Percentiles rank a stretch among this genome's conserved stretches.
Evolutionary conservation across 2,797 vertebrate species (phyloP).

Genomic region (Emydoidea blandingii): DNA sequence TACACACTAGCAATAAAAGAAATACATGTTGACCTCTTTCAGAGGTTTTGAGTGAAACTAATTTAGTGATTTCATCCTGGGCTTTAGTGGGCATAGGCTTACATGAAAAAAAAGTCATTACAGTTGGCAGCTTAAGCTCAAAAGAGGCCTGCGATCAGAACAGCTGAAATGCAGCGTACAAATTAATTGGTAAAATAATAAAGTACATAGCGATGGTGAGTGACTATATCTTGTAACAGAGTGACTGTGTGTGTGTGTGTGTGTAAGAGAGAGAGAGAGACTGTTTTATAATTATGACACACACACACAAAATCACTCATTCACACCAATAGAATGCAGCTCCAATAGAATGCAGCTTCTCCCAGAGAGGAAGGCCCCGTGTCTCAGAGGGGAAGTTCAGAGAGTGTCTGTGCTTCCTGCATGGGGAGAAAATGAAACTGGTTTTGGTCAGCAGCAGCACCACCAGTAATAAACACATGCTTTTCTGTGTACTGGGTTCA

Average conservation of each 20-base stretch:
- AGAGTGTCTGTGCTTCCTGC: too few relatives aligned
- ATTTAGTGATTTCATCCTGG: background rate
- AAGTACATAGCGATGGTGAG: background rate
- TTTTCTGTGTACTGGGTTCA: too few relatives aligned
- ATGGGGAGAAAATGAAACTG: too few relatives aligned
- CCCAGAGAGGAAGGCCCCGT: too few relatives aligned
- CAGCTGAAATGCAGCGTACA: background rate
- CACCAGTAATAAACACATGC: background rate
- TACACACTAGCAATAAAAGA: background rate
- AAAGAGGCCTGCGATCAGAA: fast-evolving
- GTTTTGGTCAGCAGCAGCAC: background rate
- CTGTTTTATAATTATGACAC: background rate
- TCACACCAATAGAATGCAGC: too few relatives aligned
- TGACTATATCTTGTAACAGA: background rate
- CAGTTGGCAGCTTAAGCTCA: background rate
- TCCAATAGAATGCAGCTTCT: too few relatives aligned
- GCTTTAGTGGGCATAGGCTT: background rate
- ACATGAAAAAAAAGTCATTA: background rate
- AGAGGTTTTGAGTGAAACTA: background rate
- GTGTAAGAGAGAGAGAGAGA: background rate
- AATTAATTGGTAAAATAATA: background rate
- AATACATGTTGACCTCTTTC: background rate
- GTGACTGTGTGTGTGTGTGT: too few relatives aligned
- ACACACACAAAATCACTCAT: too few relatives aligned
- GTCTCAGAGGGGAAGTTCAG: too few relatives aligned